Evolutionary conservation across 2,797 vertebrate species (phyloP).

Genomic region (Clarias pachynema): DNA sequence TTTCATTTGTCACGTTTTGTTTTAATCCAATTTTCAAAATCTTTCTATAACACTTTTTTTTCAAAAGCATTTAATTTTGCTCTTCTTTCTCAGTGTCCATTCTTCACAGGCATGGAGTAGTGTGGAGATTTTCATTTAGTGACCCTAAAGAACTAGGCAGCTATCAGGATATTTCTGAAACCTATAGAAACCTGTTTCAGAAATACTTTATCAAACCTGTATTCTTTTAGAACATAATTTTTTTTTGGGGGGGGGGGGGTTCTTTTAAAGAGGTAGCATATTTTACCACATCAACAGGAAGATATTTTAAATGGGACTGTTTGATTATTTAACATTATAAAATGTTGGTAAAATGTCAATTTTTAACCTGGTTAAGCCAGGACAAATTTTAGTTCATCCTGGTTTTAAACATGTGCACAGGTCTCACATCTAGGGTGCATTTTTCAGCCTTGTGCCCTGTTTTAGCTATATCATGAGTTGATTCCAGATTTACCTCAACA

Average conservation of each 20-base stretch:
- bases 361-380: not conserved
- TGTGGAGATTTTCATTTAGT: too few relatives aligned
- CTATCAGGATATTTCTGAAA: too few relatives aligned
- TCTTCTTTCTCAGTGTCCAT: too few relatives aligned
- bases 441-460: not conserved
- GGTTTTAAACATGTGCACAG: not conserved
- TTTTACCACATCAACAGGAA: not conserved
- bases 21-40: too few relatives aligned
- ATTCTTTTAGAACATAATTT: not conserved
- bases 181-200: not conserved
- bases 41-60: too few relatives aligned
- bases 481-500: not conserved
- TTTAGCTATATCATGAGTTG: not conserved
- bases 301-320: not conserved
- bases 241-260: not conserved
- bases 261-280: too few relatives aligned
- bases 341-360: not conserved
- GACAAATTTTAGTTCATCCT: not conserved
- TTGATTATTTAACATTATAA: too few relatives aligned
- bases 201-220: not conserved
- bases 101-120: too few relatives aligned
- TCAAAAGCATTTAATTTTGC: too few relatives aligned
- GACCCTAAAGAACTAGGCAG: too few relatives aligned
- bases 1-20: too few relatives aligned
- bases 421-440: not conserved